Conservation (phyloP, 2,888 invertebrate genomes). For the Byasa hedistus region DNA sequence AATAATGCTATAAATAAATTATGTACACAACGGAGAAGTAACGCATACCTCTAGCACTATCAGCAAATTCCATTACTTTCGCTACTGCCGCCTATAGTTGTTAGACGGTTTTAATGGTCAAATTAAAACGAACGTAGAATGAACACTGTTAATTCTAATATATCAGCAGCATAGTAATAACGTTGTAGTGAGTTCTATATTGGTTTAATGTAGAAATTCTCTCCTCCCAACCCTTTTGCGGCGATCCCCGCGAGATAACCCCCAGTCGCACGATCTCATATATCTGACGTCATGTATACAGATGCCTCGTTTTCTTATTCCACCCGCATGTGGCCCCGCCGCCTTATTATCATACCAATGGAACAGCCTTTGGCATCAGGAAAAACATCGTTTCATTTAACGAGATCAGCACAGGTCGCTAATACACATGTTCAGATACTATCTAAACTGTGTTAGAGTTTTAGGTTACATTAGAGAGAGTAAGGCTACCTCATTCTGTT, state of each 20-base stretch:
- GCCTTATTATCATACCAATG: slow-evolving; percentile 21
- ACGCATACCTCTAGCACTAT: too few relatives aligned
- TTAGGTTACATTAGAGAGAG: too few relatives aligned
- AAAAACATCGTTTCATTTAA: slow-evolving; percentile 15
- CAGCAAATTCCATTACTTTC: too few relatives aligned
- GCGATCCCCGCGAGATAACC: slow-evolving; percentile 9
- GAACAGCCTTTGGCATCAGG: slow-evolving; percentile 14
- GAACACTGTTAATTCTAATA: too few relatives aligned
- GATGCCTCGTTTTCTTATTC: slow-evolving; percentile 18
- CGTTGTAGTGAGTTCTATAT: too few relatives aligned
- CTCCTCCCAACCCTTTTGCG: background rate
- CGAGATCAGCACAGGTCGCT: slow-evolving; percentile 9
- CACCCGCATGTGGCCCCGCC: slow-evolving; percentile 5
- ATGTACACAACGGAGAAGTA: too few relatives aligned
- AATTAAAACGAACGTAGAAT: too few relatives aligned
- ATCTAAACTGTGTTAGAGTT: background rate
- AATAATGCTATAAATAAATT: too few relatives aligned
- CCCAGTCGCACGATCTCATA: slow-evolving; percentile 1
- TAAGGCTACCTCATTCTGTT: too few relatives aligned
- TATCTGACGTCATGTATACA: slow-evolving; percentile 21
- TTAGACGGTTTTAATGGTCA: too few relatives aligned
- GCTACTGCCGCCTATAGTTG: too few relatives aligned
- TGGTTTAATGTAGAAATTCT: background rate
- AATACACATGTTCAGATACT: background rate
- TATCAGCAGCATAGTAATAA: too few relatives aligned